phyloP scores from a whole-genome alignment of 2,888 invertebrate genomes.

The Lasioglossum oenotherae region DNA sequence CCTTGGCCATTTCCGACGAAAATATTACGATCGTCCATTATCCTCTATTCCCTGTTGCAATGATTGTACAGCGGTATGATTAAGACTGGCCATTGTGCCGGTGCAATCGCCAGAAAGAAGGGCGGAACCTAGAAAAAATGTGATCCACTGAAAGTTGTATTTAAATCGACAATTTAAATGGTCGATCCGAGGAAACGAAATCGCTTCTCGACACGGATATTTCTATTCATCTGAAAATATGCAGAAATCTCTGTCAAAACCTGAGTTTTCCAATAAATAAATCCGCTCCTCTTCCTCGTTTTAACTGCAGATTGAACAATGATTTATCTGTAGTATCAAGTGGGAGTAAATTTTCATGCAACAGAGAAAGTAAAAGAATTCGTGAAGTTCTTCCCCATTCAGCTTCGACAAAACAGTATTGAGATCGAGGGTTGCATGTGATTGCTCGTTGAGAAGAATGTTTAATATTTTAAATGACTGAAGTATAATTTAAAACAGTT shows the following conservation, averaged over 20 bases:
- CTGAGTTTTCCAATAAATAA: background rate
- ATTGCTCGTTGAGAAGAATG: background rate
- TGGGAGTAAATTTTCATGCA: too few species aligned
- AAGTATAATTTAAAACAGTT: background rate
- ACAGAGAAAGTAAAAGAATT: too few species aligned
- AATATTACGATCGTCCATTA: conserved; percentile 46
- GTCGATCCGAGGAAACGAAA: background rate
- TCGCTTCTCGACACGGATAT: background rate
- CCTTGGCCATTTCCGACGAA: conserved; percentile 19
- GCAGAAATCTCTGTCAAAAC: background rate
- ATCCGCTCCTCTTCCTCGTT: background rate
- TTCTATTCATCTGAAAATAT: background rate
- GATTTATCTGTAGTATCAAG: too few species aligned
- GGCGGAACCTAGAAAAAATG: background rate
- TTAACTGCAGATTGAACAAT: too few species aligned
- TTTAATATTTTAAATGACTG: background rate
- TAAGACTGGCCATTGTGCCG: conserved; percentile 12
- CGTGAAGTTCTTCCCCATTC: too few species aligned
- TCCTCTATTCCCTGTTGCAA: conserved; percentile 23
- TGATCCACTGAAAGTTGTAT: background rate
- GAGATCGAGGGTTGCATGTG: too few species aligned
- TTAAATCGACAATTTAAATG: background rate
- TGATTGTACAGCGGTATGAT: conserved; percentile 11
- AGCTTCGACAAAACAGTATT: too few species aligned
- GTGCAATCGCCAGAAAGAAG: too few species aligned